Percentiles rank a stretch among this genome's conserved stretches.
Conservation (phyloP, 2,888 invertebrate species). For the Scaptomyza tumidula region DNA sequence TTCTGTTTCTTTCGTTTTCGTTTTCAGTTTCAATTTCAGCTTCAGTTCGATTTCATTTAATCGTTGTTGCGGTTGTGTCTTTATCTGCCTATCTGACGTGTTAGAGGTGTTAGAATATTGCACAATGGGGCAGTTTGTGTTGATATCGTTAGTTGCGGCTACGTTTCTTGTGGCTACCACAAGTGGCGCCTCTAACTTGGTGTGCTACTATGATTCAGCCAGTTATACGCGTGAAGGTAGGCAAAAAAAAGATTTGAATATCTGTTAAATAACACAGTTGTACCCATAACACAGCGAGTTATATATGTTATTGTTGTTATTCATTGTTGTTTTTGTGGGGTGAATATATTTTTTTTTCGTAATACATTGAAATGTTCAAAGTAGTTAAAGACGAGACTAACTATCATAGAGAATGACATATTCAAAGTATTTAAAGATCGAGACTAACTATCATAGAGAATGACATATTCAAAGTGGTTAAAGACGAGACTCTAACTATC, state of each 20-base stretch:
- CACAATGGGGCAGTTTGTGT: slow-evolving; percentile 62
- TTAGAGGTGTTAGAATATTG: slow-evolving; percentile 4
- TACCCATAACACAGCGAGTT: neutral
- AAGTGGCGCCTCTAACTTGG: slow-evolving; percentile 71
- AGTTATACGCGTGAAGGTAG: slow-evolving; percentile 83
- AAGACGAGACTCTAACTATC: no score
- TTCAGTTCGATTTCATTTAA: slow-evolving; percentile 65
- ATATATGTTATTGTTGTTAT: no score
- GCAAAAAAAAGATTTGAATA: neutral
- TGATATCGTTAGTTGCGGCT: slow-evolving; percentile 62
- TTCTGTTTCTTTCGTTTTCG: slow-evolving; percentile 26
- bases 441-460: no score
- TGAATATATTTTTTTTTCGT: no score
- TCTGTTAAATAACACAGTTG: neutral
- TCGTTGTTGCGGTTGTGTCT: slow-evolving; percentile 51
- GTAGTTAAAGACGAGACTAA: no score
- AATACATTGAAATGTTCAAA: no score
- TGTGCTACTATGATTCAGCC: slow-evolving; percentile 83
- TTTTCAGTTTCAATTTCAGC: slow-evolving; percentile 47
- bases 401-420: no score
- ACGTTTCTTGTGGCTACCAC: slow-evolving; percentile 48
- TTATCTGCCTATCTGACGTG: neutral
- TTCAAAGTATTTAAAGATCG: no score
- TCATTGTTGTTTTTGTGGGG: no score
- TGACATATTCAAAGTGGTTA: no score